Evolutionary conservation across 2,888 invertebrate genomes (phyloP), one percentile per base, ranked within the genome.

Genomic region (Drosophila mercatorum): DNA sequence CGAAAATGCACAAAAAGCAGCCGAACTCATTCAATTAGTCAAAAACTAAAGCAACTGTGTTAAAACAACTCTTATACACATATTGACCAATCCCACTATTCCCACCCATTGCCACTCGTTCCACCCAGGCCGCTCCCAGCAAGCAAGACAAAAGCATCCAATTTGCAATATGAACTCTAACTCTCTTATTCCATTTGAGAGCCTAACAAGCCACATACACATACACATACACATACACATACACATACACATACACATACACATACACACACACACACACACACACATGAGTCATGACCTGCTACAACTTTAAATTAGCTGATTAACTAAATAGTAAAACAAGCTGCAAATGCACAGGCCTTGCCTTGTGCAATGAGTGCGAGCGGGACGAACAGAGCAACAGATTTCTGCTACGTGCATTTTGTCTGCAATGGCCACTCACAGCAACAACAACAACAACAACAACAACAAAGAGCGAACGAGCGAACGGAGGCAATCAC

Each of bases 281-380:
- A 12, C 55, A 49, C 38, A 61, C 41, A 61, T 43, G 26, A 62
- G 53, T 11, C 41, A 26, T 53, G 59, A 47, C 47, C 26, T 28
- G 22, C 70, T 69, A 38, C 70, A 88, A 83, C 81, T 88, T 88
- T 88, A 84, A 84, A 84, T 84, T 84, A 88, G 83, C 83, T 84
- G 88, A 84, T 84, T 84, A 84, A 84, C 88, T 88, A 85, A 88
- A 78, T 80, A 83, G 88, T 80, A 80, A 83, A 85, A 78, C 81
- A 84, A 85, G 86, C 83, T 70, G 66, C 67, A 67, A 59, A 38
- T 60, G 64, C 38, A 53, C 22, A 22, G 22, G 22, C 22, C 22
- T 1, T 22, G 22, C 22, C 22, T 22, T 22, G 22, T 22, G 22
- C n/a, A 41, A 2, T 52, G 60, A 52, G 61, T 5, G 28, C 5